phyloP scores from a whole-genome alignment of 1,140 invertebrate species.

The Musca domestica region DNA sequence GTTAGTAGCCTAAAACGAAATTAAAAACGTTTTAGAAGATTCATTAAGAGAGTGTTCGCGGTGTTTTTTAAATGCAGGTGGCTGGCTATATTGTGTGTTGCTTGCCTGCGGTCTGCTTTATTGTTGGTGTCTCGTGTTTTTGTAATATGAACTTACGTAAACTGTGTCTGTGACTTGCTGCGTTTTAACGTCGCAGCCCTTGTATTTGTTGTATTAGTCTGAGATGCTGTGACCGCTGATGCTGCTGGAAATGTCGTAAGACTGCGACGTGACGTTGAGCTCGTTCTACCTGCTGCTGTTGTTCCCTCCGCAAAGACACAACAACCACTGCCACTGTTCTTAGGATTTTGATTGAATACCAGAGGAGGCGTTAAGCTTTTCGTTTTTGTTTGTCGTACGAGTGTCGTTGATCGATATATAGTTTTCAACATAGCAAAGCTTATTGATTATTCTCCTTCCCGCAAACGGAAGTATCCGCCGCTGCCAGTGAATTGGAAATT shows the following conservation, averaged over 20 bases:
- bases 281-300: slow-evolving; percentile 2
- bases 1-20: slow-evolving; percentile 2
- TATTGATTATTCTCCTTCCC: not conserved
- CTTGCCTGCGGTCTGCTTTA: too few species aligned
- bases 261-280: slow-evolving; percentile 13
- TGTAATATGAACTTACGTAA: slow-evolving; percentile 6
- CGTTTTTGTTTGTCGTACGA: slow-evolving; percentile 9
- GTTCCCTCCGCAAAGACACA: too few species aligned
- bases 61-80: too few species aligned
- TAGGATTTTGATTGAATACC: not conserved
- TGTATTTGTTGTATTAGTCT: not conserved
- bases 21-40: not conserved
- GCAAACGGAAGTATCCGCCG: too few species aligned
- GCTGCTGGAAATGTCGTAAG: not conserved
- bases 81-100: too few species aligned
- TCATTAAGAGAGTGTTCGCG: too few species aligned
- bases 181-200: slow-evolving; percentile 10
- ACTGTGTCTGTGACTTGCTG: slow-evolving; percentile 16
- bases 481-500: too few species aligned
- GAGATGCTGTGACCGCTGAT: not conserved
- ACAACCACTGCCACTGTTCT: not conserved
- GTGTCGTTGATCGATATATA: slow-evolving; percentile 14
- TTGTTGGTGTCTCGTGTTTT: too few species aligned
- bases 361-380: not conserved
- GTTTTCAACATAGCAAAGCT: slow-evolving; percentile 25